phyloP scores from a whole-genome alignment of 1,140 invertebrate species.

The Octopus bimaculoides region DNA sequence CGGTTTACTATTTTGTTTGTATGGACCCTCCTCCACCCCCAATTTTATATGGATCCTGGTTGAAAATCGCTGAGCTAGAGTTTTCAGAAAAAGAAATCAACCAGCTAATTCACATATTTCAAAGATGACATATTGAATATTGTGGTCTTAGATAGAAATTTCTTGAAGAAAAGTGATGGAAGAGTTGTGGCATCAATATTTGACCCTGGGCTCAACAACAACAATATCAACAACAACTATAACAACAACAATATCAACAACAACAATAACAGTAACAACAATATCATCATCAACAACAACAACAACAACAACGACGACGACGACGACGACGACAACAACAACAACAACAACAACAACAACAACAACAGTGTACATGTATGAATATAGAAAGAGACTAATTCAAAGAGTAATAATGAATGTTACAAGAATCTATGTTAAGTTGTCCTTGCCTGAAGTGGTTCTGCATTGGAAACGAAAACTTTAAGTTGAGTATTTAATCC shows the following conservation, averaged over 20 bases:
- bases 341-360: not conserved
- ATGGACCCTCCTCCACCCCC: too few species aligned
- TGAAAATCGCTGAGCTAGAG: too few species aligned
- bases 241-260: not conserved
- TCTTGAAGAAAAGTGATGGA: too few species aligned
- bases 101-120: too few species aligned
- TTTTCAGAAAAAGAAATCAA: too few species aligned
- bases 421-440: not conserved
- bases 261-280: not conserved
- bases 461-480: slow-evolving; percentile 18
- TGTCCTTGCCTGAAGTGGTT: slow-evolving; percentile 26
- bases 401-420: not conserved
- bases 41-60: too few species aligned
- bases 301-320: not conserved
- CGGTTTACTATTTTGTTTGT: too few species aligned
- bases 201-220: not conserved
- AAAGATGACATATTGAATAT: too few species aligned
- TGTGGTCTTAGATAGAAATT: too few species aligned
- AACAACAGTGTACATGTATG: not conserved
- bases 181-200: too few species aligned
- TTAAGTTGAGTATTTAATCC: slow-evolving; percentile 22
- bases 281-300: not conserved
- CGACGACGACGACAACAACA: not conserved
- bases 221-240: not conserved
- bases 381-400: not conserved